Percentiles rank a stretch among this genome's conserved stretches.
phyloP scores from a whole-genome alignment of 2,797 vertebrate genomes.

The Mallotus villosus region DNA sequence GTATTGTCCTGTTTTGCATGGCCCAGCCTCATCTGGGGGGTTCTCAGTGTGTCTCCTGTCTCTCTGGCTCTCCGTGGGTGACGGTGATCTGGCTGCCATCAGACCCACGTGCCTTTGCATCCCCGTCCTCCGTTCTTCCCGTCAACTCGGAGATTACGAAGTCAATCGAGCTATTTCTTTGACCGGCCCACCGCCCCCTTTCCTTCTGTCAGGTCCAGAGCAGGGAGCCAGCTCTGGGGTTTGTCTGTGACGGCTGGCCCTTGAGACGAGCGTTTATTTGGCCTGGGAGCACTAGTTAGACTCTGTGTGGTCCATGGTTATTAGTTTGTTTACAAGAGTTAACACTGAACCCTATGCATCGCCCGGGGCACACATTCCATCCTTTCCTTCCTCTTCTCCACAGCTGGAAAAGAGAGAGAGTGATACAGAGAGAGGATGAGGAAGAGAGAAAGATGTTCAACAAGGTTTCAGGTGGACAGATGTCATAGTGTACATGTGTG shows the following conservation, averaged over 20 bases:
- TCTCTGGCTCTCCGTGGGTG: neutral
- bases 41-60: neutral
- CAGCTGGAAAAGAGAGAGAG: slow-evolving; percentile 6
- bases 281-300: slow-evolving; percentile 15
- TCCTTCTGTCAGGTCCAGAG: neutral
- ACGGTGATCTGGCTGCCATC: neutral
- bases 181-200: too few relatives aligned
- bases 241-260: neutral
- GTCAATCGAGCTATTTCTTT: too few relatives aligned
- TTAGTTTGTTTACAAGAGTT: slow-evolving; percentile 35
- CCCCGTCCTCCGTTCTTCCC: neutral
- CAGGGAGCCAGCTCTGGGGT: neutral
- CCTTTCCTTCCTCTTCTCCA: slow-evolving; percentile 12
- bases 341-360: slow-evolving; percentile 13
- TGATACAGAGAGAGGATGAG: neutral
- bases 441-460: neutral
- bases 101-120: neutral
- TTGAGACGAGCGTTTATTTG: slow-evolving; percentile 7
- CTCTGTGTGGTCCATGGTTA: slow-evolving; percentile 23
- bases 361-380: slow-evolving; percentile 18
- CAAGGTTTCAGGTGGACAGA: neutral
- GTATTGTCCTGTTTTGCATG: too few relatives aligned
- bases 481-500: neutral
- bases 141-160: neutral
- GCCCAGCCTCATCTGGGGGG: neutral